Evolutionary conservation across 2,888 invertebrate species (phyloP).

Genomic region (Gryllus longicercus): DNA sequence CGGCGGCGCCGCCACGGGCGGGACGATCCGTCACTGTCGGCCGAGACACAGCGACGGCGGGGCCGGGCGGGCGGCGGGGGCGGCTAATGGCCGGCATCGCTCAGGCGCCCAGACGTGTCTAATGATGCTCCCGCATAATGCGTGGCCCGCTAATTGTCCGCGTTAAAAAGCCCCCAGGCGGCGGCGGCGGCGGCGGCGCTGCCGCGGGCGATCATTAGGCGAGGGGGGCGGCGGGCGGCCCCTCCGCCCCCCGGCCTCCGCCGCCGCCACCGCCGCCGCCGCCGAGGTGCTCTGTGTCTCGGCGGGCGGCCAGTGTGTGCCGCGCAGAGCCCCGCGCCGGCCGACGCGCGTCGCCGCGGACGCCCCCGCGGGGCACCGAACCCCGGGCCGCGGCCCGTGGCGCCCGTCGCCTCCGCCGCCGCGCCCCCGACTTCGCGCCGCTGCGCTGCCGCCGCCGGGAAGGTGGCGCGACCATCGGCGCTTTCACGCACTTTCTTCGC

Average conservation of each 20-base stretch:
- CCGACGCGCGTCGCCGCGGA: too few relatives aligned
- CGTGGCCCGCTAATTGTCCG: constrained; percentile 8
- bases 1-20: not conserved
- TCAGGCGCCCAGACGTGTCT: constrained; percentile 17
- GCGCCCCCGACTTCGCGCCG: too few relatives aligned
- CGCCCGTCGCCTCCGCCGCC: too few relatives aligned
- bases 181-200: not conserved
- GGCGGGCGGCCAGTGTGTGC: not conserved
- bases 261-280: not conserved
- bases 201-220: constrained; percentile 2
- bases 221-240: not conserved
- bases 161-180: constrained; percentile 17
- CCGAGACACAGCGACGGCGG: not conserved
- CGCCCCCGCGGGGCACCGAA: too few relatives aligned
- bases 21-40: constrained; percentile 11
- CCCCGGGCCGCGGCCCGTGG: too few relatives aligned
- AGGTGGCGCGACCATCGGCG: too few relatives aligned
- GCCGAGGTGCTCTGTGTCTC: not conserved
- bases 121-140: constrained; percentile 17
- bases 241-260: not conserved
- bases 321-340: not conserved
- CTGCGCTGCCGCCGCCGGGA: too few relatives aligned
- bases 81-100: constrained; percentile 17
- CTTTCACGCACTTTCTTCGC: too few relatives aligned
- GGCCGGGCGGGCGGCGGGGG: not conserved